These are phyloP conservation scores for Zaprionus camerounensis DNA, from an alignment of 1,140 invertebrate species.

Conservation along the genomic window DNA sequence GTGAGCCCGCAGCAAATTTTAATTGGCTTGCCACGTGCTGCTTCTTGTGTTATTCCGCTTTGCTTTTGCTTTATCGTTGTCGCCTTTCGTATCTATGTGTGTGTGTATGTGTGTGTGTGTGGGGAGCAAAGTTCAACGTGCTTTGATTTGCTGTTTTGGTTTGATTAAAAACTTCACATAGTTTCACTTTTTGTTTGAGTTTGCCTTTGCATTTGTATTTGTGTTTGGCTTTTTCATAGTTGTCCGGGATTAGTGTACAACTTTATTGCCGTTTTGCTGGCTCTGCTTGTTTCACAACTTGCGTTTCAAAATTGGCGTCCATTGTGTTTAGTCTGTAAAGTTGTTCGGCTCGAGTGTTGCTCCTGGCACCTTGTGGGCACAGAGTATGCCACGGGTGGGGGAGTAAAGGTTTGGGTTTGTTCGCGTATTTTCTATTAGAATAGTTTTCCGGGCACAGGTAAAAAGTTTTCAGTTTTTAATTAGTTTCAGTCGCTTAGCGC, in stretches of 20 bases:
- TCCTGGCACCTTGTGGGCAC: neutral
- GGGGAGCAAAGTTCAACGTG: conserved; percentile 31
- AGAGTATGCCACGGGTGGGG: no score
- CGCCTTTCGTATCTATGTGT: conserved; percentile 2
- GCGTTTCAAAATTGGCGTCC: conserved; percentile 39
- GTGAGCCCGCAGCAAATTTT: conserved; percentile 42
- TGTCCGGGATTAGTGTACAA: conserved; percentile 50
- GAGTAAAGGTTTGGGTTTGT: neutral
- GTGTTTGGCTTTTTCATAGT: conserved; percentile 37
- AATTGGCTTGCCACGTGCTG: conserved; percentile 38
- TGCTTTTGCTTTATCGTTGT: conserved; percentile 3
- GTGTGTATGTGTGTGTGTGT: neutral
- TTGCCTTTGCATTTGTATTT: conserved; percentile 33
- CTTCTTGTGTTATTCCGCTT: conserved; percentile 24
- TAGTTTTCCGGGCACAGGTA: conserved; percentile 47
- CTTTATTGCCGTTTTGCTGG: conserved; percentile 31
- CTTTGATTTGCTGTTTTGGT: conserved; percentile 45
- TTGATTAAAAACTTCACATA: conserved; percentile 57
- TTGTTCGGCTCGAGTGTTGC: conserved; percentile 12
- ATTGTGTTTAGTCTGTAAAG: conserved; percentile 49
- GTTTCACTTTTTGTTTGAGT: conserved; percentile 37
- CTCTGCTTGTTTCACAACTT: conserved; percentile 33
- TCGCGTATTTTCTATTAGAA: conserved; percentile 47
- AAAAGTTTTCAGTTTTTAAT: conserved; percentile 55
- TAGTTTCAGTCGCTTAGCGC: conserved; percentile 51